A percentile compares a stretch with the other conserved stretches of the same genome.
phyloP scores from a whole-genome alignment of 2,113 vertebrate species.

The Hippocampus mohnikei region DNA sequence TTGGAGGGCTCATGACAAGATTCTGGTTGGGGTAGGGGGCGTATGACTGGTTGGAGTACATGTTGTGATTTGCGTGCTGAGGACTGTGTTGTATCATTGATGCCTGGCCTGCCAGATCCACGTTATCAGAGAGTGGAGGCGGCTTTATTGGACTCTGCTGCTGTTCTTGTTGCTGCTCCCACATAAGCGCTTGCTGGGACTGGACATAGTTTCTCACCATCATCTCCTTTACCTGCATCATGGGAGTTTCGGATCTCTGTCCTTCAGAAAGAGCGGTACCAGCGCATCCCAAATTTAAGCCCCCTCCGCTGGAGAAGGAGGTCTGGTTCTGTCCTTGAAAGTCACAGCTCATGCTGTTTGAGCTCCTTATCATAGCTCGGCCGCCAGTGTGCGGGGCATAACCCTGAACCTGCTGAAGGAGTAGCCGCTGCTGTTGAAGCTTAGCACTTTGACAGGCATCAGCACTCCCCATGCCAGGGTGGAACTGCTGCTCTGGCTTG shows the following conservation, averaged over 20 bases:
- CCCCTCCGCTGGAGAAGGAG: constrained; percentile 54
- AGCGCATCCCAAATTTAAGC: constrained; percentile 62
- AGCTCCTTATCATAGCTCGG: constrained; percentile 55
- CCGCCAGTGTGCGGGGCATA: constrained; percentile 59
- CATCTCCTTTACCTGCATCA: constrained; percentile 88
- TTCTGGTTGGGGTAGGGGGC: constrained; percentile 71
- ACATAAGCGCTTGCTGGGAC: constrained; percentile 91
- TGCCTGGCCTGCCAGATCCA: constrained; percentile 68
- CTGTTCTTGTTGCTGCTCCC: constrained; percentile 80
- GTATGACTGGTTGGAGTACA: constrained; percentile 62
- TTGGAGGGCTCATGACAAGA: constrained; percentile 61
- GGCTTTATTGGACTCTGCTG: constrained; percentile 53
- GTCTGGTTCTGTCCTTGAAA: constrained; percentile 62
- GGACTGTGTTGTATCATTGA: constrained; percentile 69
- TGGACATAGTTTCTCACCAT: constrained; percentile 92
- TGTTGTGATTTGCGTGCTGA: constrained; percentile 68
- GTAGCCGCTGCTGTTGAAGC: constrained; percentile 58
- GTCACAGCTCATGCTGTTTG: constrained; percentile 63
- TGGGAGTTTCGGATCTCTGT: constrained; percentile 75
- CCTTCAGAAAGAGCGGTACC: constrained; percentile 54
- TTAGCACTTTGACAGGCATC: constrained; percentile 78
- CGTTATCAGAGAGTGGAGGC: constrained; percentile 50
- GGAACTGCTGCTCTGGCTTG: constrained; percentile 89
- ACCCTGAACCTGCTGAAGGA: constrained; percentile 55
- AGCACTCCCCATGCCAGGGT: constrained; percentile 64